phyloP scores from a whole-genome alignment of 2,797 vertebrate genomes.

The Ambastaia sidthimunki region DNA sequence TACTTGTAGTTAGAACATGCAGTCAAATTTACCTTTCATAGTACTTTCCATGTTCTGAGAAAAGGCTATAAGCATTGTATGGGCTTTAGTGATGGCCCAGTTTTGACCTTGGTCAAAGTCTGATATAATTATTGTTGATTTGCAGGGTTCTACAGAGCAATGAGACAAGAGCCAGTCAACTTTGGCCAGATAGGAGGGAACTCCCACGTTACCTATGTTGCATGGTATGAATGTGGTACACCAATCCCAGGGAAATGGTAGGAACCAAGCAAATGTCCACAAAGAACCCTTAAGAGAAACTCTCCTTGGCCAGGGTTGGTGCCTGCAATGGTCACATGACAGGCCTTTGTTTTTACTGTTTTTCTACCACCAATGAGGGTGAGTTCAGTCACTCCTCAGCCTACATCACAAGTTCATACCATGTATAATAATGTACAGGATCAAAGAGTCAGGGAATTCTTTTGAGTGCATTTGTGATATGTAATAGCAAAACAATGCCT shows the following conservation, averaged over 20 bases:
- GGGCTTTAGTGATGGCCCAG: background rate
- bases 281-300: constrained; percentile 33
- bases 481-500: constrained; percentile 73
- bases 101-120: background rate
- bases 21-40: background rate
- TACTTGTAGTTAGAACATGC: background rate
- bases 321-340: constrained; percentile 47
- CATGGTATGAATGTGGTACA: constrained; percentile 96
- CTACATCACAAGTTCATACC: constrained; percentile 65
- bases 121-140: constrained; percentile 12
- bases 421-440: constrained; percentile 76
- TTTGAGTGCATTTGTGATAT: constrained; percentile 72
- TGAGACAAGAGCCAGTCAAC: constrained; percentile 92
- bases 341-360: constrained; percentile 29
- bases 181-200: constrained; percentile 91
- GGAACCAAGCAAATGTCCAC: constrained; percentile 27
- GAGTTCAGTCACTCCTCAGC: constrained; percentile 59
- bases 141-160: constrained; percentile 90
- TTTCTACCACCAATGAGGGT: constrained; percentile 29
- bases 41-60: too few species aligned
- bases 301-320: constrained; percentile 49
- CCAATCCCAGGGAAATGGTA: constrained; percentile 97
- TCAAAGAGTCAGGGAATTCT: constrained; percentile 77
- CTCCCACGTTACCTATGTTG: constrained; percentile 89
- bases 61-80: too few species aligned